Conservation (phyloP, 2,797 vertebrate genomes). For the Mionectes olivaceus region DNA sequence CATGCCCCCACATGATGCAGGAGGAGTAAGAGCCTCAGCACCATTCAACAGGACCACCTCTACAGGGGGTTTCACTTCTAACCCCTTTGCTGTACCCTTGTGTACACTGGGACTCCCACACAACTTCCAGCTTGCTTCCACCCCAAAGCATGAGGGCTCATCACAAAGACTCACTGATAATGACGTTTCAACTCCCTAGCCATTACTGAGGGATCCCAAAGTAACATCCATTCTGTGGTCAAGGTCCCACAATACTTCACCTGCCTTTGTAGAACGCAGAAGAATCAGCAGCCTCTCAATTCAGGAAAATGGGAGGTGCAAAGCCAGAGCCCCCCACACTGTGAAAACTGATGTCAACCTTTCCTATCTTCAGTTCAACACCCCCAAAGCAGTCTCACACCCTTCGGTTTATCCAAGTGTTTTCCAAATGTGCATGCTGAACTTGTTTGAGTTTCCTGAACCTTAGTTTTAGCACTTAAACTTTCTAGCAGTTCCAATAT, state of each 20-base stretch:
- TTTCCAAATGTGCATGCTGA: background rate
- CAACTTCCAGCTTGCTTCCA: background rate
- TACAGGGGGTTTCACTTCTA: background rate
- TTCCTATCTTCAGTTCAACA: background rate
- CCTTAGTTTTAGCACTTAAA: background rate
- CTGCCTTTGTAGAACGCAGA: background rate
- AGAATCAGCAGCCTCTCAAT: background rate
- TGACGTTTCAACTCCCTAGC: fast-evolving
- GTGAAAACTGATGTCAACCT: fast-evolving
- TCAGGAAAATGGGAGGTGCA: background rate
- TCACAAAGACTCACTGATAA: background rate
- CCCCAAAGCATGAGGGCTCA: background rate
- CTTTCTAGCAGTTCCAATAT: background rate
- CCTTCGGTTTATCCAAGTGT: background rate
- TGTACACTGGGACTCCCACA: background rate
- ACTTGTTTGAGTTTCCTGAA: background rate
- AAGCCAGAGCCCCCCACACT: background rate
- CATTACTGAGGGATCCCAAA: background rate
- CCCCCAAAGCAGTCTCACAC: background rate
- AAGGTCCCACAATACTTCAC: background rate
- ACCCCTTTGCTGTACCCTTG: background rate
- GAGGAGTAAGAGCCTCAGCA: background rate
- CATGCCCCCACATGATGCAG: fast-evolving
- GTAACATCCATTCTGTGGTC: background rate
- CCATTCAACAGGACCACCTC: background rate